Base-by-base conservation (phyloP, 2,797 vertebrate genomes). In the Enteromius viviparus region DNA sequence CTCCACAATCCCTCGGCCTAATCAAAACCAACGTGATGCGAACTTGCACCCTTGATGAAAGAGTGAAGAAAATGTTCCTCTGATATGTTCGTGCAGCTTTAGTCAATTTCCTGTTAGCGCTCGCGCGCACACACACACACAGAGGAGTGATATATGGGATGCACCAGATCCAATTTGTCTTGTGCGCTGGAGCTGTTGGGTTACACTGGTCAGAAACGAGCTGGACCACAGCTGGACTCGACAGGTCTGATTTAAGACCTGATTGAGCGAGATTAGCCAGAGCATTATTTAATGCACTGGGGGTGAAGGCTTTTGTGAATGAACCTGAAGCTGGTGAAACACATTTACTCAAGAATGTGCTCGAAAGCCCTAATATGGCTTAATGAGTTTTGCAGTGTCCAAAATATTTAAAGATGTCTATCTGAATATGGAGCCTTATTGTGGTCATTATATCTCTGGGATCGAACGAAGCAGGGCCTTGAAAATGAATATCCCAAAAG, bases 81-180 rank as follows among this genome's bases (percentile, higher is more conserved):
- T 55, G 60, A 76, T 84, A 81, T 58, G 84, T 64, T n/a, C 37
- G 65, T 62, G 21, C 49, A 90, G 88, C 88, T 86, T 88, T 68
- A 71, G 85, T 81, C 79, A 29, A 80, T 88, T 90, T 92, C 86
- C 87, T 85, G 32, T 51, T 76, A 45, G 53, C 51, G 40, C 51
- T 9, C 40, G 9, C 40, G 1, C 40, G 10, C 40, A 10, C 40
- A 42, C 40, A 42, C 40, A 10, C 37, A 68, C 71, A 68, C 60
- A 51, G 53, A 49, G 29, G 15, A 42, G 34, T 89, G 89, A 91
- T 88, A 55, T 55, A 85, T 51, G 77, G 78, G 83, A 85, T 91
- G 79, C 79, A 86, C 64, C 84, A 76, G 85, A 86, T 88, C 68
- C 80, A 87, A 87, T 89, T 87, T 87, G 88, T 89, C 86, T 78